Evolutionary conservation across 2,797 vertebrate species (phyloP).

Genomic region (Amblyraja radiata): DNA sequence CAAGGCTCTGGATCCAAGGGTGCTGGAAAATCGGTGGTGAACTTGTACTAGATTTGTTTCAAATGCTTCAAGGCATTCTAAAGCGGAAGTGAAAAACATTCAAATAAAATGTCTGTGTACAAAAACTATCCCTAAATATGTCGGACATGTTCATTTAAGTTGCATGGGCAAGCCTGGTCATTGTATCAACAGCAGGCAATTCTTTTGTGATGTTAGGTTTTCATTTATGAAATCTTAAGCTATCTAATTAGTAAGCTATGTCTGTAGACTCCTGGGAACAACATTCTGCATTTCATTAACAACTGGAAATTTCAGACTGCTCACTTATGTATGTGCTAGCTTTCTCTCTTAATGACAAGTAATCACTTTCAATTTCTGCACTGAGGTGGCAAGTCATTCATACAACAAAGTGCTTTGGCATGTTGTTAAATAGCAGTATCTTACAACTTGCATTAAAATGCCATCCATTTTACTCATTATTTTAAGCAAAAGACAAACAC

Average conservation of each 20-base stretch:
- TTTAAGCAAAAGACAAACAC: not conserved
- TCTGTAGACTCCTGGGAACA: not conserved
- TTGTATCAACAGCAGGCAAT: not conserved
- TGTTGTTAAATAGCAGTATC: not conserved
- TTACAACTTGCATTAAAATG: not conserved
- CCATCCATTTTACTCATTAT: not conserved
- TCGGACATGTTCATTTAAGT: not conserved
- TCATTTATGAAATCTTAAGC: not conserved
- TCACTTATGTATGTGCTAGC: not conserved
- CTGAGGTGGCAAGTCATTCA: not conserved
- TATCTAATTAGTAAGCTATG: not conserved
- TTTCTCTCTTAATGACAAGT: not conserved
- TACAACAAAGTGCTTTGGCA: not conserved
- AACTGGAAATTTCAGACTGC: not conserved
- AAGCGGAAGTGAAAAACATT: not conserved
- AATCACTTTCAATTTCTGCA: conserved; percentile 20
- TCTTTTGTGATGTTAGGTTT: not conserved
- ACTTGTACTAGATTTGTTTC: no score
- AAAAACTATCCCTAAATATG: not conserved
- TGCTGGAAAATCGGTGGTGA: no score
- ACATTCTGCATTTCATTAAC: not conserved
- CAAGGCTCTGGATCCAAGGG: no score
- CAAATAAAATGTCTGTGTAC: not conserved
- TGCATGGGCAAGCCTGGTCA: not conserved
- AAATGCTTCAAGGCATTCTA: no score